These are phyloP conservation scores for Hydrophis major DNA, from an alignment of 2,797 vertebrate species.

Conservation along the genomic window DNA sequence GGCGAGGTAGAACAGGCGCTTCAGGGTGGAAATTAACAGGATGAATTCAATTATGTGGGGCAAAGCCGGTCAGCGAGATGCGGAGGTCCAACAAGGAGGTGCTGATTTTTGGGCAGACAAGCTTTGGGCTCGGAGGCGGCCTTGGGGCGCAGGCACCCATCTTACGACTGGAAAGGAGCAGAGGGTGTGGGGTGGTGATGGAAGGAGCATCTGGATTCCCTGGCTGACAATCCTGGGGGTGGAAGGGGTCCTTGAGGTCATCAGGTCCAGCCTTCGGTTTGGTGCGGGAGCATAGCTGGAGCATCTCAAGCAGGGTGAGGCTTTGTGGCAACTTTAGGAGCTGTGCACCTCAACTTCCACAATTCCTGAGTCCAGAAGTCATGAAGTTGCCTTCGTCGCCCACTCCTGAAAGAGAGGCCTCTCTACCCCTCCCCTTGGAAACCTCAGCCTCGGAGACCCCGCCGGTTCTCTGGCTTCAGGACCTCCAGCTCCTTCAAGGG, in stretches of 20 bases:
- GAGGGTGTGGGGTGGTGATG: not conserved
- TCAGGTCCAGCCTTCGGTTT: not conserved
- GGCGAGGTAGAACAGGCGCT: slow-evolving; percentile 10
- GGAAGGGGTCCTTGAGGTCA: not conserved
- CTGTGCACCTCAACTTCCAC: not conserved
- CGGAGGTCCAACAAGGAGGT: not conserved
- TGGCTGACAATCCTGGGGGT: not conserved
- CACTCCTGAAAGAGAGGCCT: not conserved
- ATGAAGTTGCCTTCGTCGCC: not conserved
- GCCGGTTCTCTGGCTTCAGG: not conserved
- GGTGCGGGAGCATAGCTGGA: no score
- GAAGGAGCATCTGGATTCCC: not conserved
- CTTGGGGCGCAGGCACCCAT: not conserved
- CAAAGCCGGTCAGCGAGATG: not conserved
- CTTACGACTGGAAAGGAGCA: not conserved
- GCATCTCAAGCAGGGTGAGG: not conserved
- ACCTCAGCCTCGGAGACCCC: not conserved
- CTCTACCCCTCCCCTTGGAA: not conserved
- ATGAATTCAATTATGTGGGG: not conserved
- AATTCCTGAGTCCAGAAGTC: not conserved
- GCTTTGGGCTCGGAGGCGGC: no score
- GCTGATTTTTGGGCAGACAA: not conserved
- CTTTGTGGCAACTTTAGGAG: not conserved
- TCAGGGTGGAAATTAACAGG: not conserved
- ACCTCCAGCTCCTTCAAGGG: not conserved